Percentiles rank a stretch among this genome's conserved stretches.
These are phyloP conservation scores for Agrotis clavis DNA, from an alignment of 2,888 invertebrate species.

Conservation along the genomic window DNA sequence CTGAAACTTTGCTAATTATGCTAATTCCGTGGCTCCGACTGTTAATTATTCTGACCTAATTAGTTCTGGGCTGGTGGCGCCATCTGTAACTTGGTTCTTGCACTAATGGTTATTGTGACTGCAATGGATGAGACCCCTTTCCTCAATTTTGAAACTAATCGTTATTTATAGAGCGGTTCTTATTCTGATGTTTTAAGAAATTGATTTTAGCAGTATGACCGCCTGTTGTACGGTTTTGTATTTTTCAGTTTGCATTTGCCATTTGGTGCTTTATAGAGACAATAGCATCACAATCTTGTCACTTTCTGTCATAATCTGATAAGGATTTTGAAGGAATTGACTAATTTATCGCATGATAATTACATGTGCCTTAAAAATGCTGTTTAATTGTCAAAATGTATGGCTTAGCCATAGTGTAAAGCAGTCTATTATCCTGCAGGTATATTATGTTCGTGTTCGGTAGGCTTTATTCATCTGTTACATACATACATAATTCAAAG, in stretches of 20 bases:
- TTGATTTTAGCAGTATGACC: neutral
- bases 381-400: too few relatives aligned
- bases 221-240: neutral
- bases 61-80: slow-evolving; percentile 32
- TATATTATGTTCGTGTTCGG: neutral
- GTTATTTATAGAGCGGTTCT: neutral
- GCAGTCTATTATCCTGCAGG: too few relatives aligned
- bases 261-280: neutral
- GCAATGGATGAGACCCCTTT: slow-evolving; percentile 11
- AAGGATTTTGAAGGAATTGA: too few relatives aligned
- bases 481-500: too few relatives aligned
- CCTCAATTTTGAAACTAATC: slow-evolving; percentile 1
- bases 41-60: slow-evolving; percentile 53
- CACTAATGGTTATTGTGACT: slow-evolving; percentile 27
- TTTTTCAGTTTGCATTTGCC: too few relatives aligned
- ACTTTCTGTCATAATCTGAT: too few relatives aligned
- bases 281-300: too few relatives aligned
- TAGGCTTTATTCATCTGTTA: too few relatives aligned
- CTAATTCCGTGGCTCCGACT: slow-evolving; percentile 43
- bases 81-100: slow-evolving; percentile 40
- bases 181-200: slow-evolving; percentile 5
- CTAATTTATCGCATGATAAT: too few relatives aligned
- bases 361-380: too few relatives aligned
- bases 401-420: too few relatives aligned
- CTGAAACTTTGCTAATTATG: slow-evolving; percentile 59